Evolutionary conservation across 53 echinoderm and acorn worm genomes (phyloP), one percentile per base, ranked within the genome.

Genomic region (Luidia sarsii): DNA sequence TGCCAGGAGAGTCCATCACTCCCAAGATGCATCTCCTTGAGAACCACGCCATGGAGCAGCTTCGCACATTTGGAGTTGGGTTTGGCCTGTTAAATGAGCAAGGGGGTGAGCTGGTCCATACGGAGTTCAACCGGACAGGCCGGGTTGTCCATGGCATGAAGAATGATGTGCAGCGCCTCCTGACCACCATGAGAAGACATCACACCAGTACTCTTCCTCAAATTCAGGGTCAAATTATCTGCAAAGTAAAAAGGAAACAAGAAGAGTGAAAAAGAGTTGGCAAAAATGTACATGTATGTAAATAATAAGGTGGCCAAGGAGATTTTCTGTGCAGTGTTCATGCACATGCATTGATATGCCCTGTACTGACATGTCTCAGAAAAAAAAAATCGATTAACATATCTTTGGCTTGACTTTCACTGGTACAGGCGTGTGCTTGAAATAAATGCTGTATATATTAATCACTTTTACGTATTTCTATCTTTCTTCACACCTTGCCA

Each of bases 21-120:
- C 67, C 65, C 0, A 87, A 87, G 31, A 82, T 87, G 56, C 82
- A 87, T 54, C 21, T 82, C 19, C 43, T 87, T 2, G 87, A 87
- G 65, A 11, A 48, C 32, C 87, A 87, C 36, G 80, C 48, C 9
- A 11, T 72, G 6, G 37, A 63, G 1, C 56, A 63, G 33, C 35
- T 87, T 0, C 25, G 14, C 18, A 31, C 29, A 52, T 71, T 63
- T 43, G 39, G 49, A 15, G 64, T 87, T 55, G 87, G 87, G 2
- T 60, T 87, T 14, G 71, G 67, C 0, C 65, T 87, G 7, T 65
- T 60, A 15, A 71, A 82, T n/a, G 82, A 87, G 20, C 87, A 82
- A 23, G 87, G 86, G n/a, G 80, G 68, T 7, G n/a, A n/a, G n/a
- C n/a, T n/a, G n/a, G n/a, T n/a, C n/a, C n/a, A n/a, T 68, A 69